Conservation (phyloP, 2,797 vertebrate genomes). For the Hafferia zeledoni region DNA sequence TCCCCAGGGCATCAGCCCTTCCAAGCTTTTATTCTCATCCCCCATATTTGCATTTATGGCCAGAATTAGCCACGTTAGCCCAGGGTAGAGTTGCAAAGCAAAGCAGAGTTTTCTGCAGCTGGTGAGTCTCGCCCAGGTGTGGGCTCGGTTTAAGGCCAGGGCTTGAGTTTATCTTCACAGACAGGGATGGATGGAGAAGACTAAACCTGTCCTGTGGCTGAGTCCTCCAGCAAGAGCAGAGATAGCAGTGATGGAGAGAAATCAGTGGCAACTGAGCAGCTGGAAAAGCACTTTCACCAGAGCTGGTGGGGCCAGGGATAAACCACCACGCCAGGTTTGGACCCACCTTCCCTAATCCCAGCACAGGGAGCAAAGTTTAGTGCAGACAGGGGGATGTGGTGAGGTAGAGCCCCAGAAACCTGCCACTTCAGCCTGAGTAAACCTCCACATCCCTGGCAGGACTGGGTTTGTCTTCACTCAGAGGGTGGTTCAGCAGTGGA, state of each 20-base stretch:
- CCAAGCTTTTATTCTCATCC: background rate
- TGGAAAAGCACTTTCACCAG: slow-evolving; percentile 17
- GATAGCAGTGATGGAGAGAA: background rate
- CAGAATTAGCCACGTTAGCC: background rate
- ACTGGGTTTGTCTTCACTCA: background rate
- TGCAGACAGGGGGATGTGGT: background rate
- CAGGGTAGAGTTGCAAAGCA: background rate
- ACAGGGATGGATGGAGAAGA: background rate
- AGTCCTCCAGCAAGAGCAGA: background rate
- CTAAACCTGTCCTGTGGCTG: background rate
- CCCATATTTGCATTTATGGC: background rate
- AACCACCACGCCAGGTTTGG: rapidly evolving
- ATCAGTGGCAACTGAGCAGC: background rate
- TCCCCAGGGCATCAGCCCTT: background rate
- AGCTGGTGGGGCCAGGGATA: background rate
- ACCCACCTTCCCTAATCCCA: background rate
- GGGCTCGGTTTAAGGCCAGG: background rate
- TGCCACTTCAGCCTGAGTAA: background rate
- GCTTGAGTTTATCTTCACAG: background rate
- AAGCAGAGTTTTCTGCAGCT: background rate
- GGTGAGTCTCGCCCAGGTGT: background rate
- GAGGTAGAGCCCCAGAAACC: background rate
- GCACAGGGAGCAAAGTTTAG: background rate
- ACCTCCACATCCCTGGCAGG: background rate
- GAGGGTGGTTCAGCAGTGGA: too few relatives aligned